phyloP scores from a whole-genome alignment of 2,888 invertebrate species.

The Epinotia ramella region DNA sequence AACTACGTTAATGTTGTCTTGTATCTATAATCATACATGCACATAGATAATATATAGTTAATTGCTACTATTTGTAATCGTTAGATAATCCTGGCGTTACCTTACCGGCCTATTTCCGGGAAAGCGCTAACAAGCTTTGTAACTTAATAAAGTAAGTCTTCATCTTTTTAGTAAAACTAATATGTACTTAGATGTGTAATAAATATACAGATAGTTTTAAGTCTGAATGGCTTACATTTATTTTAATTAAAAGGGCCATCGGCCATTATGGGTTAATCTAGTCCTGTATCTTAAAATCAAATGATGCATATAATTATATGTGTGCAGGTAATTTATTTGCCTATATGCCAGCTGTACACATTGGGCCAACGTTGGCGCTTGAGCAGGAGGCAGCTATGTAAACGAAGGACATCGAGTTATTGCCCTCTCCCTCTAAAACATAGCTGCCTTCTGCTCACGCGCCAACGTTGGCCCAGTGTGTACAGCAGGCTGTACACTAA shows the following conservation, averaged over 20 bases:
- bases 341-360: no score
- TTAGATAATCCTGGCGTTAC: not conserved
- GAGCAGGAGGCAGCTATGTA: no score
- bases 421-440: no score
- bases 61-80: not conserved
- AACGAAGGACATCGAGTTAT: no score
- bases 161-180: not conserved
- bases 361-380: no score
- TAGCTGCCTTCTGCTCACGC: no score
- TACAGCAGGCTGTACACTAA: no score
- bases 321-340: not conserved
- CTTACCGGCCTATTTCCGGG: not conserved
- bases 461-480: no score
- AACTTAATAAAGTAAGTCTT: not conserved
- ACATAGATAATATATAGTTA: not conserved
- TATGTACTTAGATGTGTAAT: not conserved
- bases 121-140: not conserved
- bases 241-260: not conserved
- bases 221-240: not conserved
- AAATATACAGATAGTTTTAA: not conserved
- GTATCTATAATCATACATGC: slow-evolving; percentile 1
- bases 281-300: no score
- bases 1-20: not conserved
- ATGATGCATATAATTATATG: not conserved
- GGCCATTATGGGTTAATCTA: no score